Evolutionary conservation across 2,797 vertebrate species (phyloP), one percentile per base, ranked within the genome.

Genomic region (Takifugu ocellatus): DNA sequence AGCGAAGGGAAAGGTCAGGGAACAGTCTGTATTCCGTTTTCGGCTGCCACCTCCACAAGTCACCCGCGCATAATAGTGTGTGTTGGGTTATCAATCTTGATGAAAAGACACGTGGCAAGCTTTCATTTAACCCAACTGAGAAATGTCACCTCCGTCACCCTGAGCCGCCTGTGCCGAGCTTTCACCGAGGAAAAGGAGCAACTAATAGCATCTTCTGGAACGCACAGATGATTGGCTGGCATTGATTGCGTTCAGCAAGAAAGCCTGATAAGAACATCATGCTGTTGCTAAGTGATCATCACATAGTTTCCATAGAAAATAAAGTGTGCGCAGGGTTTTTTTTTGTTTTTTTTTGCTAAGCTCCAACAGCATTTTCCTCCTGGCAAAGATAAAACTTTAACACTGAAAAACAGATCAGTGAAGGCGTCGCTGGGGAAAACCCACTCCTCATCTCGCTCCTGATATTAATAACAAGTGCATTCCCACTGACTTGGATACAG

Each of bases 11-110:
- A 87, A 89, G 85, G 86, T 88, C 85, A 87, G 53, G 67, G 76
- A 76, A 77, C 70, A 75, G 79, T 77, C 78, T 86, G 69, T 74
- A 74, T 82, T 79, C 73, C 68, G 74, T 83, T 87, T 87, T 82
- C 77, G 79, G 78, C 42, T 54, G 70, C 73, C 68, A 61, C 73
- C 71, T 59, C 42, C 49, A 11, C 49, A 65, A 84, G 79, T 82
- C 83, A 70, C 77, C 83, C 79, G 81, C 81, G 68, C 77, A 63
- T 79, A 68, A 70, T 67, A 66, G 77, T 72, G 66, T 10, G 68
- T 3, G 49, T 59, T 12, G 55, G 69, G 82, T 86, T 85, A 84
- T 84, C 77, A 86, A 74, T 72, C 75, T 56, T 74, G 59, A 84
- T 80, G 81, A 86, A 87, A 84, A 87, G 72, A 74, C 74, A 50